Evolutionary conservation across 2,888 invertebrate species (phyloP).

Genomic region (Drosophila recens): DNA sequence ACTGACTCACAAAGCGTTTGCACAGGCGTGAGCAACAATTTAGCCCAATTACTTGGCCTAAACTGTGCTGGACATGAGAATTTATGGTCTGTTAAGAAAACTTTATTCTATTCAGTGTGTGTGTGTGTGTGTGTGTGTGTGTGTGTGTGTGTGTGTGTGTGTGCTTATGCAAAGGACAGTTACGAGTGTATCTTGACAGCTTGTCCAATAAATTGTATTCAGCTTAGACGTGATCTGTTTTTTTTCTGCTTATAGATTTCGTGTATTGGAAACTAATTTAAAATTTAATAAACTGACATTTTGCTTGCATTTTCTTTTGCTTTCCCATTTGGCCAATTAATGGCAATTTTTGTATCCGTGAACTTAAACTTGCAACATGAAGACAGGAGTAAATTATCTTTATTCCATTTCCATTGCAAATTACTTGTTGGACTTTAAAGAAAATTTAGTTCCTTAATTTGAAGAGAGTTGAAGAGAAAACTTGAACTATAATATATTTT

Average conservation of each 20-base stretch:
- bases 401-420: neutral
- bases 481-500: too few species aligned
- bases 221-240: neutral
- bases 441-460: too few species aligned
- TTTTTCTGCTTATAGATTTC: neutral
- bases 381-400: neutral
- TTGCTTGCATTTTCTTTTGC: neutral
- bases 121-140: too few species aligned
- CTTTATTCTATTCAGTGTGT: neutral
- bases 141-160: too few species aligned
- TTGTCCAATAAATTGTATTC: constrained; percentile 12
- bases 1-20: constrained; percentile 8
- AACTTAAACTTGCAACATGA: constrained; percentile 40
- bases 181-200: constrained; percentile 13
- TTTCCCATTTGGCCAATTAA: constrained; percentile 4
- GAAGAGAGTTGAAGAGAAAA: too few species aligned
- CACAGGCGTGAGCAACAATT: constrained; percentile 30
- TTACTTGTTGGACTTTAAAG: neutral
- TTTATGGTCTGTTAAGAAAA: constrained; percentile 26
- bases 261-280: neutral
- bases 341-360: constrained; percentile 8
- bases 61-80: constrained; percentile 23
- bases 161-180: neutral
- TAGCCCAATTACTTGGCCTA: constrained; percentile 45
- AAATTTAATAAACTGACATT: constrained; percentile 3